Conservation (phyloP, 2,113 vertebrate genomes). For the Hemiprocne comata region DNA sequence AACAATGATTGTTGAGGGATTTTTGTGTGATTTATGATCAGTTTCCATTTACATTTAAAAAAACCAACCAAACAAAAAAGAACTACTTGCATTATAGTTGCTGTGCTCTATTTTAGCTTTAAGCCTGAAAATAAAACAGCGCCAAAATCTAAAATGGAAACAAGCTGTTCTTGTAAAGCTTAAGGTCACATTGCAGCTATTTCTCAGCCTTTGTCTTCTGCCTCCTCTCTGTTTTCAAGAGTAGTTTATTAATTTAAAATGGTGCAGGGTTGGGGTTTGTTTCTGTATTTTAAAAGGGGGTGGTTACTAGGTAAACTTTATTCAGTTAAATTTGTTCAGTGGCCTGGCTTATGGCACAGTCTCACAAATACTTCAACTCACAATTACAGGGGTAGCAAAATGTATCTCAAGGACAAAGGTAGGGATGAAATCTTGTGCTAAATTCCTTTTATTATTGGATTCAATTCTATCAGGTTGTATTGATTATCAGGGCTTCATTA, state of each 20-base stretch:
- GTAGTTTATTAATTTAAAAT: background rate
- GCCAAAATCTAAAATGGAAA: background rate
- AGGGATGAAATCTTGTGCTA: background rate
- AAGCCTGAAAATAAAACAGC: background rate
- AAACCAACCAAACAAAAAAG: background rate
- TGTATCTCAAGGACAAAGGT: background rate
- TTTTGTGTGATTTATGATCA: background rate
- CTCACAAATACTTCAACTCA: background rate
- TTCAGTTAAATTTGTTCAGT: background rate
- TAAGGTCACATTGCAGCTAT: background rate
- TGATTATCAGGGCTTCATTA: background rate
- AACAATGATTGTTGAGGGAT: background rate
- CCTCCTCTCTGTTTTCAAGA: background rate
- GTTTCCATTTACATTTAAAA: background rate
- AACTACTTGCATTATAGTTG: background rate
- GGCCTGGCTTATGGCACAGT: background rate
- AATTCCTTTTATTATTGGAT: constrained; percentile 3
- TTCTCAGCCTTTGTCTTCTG: background rate
- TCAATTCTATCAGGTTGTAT: background rate
- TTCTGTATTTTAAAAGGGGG: background rate
- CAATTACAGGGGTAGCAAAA: background rate
- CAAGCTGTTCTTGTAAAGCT: background rate
- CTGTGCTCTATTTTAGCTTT: background rate
- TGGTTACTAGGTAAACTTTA: background rate
- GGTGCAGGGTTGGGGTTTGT: background rate